Evolutionary conservation across 2,113 vertebrate species (phyloP), one percentile per base, ranked within the genome.

Genomic region (Coreoperca whiteheadi): DNA sequence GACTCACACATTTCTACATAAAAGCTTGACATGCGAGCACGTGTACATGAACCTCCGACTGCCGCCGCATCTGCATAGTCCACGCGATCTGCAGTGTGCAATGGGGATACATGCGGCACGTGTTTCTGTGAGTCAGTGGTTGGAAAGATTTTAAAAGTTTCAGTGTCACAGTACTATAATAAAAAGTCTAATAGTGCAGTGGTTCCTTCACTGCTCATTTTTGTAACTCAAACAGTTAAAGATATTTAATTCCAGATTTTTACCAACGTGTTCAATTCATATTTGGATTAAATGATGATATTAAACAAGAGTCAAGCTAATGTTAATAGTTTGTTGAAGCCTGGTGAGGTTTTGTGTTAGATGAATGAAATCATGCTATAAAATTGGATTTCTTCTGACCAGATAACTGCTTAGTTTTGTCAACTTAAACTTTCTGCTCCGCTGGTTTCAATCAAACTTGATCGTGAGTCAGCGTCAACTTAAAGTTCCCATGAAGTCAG

Each of bases 201-300:
- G 20, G 21, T 46, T 18, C 25, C 12, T 21, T 50, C 25, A 32
- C 23, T 66, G 23, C 2, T 25, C 7, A 25, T 50, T 32, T 51
- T 21, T 1, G 32, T 67, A 53, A 30, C 43, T 41, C 21, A 1
- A 65, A 28, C 15, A 48, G 3, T 25, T 66, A 1, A 25, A 46
- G 15, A 46, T 50, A 50, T 56, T 25, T n/a, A 37, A 30, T 68
- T 68, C 50, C 20, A 68, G 9, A 32, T 21, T 53, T 15, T 53
- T 11, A 12, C 25, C 30, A 32, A 23, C n/a, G 25, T 32, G 7
- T 57, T n/a, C 11, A 57, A 46, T 11, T 77, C 12, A 25, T 48
- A 50, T 60, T 72, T 72, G 39, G 9, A 80, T 50, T 64, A 11
- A 61, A 63, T 63, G 14, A 41, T n/a, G 18, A 65, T 80, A 56